Base-by-base conservation (phyloP, 2,113 vertebrate species). In the Dicentrarchus labrax region DNA sequence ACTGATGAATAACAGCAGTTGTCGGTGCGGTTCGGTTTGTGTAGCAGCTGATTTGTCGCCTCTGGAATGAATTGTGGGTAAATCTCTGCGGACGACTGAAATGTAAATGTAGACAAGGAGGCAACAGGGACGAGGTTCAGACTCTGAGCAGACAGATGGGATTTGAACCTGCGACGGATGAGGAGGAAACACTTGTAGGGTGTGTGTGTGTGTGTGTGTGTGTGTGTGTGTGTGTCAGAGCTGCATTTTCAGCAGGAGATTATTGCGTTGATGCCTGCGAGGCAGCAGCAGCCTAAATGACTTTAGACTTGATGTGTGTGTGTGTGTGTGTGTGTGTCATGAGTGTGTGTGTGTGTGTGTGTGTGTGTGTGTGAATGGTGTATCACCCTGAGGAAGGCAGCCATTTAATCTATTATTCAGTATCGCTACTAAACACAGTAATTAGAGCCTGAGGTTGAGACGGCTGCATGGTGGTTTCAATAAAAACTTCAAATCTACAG, bases 351-450 rank as follows among this genome's bases (percentile, higher is more conserved):
- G n/a, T 4, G 4, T 1, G 4, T 0, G 47, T 4, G 24, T 45
- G 43, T 65, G 47, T 57, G 86, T 72, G 76, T 72, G 70, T 59
- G 22, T 61, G 78, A 65, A 43, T 41, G 43, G 38, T 72, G 79
- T 69, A 56, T 65, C 57, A 71, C 76, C 81, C 76, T 0, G 47
- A 88, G 85, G 87, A 82, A 56, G 51, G 84, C 78, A 67, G 78
- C 76, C 83, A 78, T 83, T 91, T 86, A 88, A 91, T 89, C 73
- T 83, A 83, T 90, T 91, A 90, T 90, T 90, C 81, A 88, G 66
- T 65, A 57, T 81, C 9, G 48, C 66, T 78, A 38, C 86, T 81
- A 86, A 85, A 91, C 84, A 83, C 84, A 78, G 81, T 90, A 78
- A 89, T 90, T 76, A 85, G 60, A 69, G 78, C 69, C 81, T 13